Base-by-base conservation (phyloP, 2,113 vertebrate species). In the Catharus bicknelli region DNA sequence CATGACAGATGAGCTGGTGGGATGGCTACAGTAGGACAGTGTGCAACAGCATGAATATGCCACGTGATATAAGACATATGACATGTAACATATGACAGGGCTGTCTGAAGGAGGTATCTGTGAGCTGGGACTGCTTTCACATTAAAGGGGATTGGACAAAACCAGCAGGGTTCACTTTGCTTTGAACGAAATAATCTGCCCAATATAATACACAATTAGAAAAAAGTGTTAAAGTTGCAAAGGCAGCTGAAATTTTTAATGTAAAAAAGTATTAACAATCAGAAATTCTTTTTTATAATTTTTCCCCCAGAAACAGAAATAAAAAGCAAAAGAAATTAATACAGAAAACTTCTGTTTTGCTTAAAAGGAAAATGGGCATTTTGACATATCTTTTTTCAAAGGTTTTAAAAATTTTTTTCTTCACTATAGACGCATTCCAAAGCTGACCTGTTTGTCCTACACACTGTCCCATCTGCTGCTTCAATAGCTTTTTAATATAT, bases 401-500 rank as follows among this genome's bases (percentile, higher is more conserved):
- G 64, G 36, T n/a, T 84, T 51, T 67, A 61, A 27, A 25, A 76
- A 9, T 16, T 50, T 83, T 85, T 85, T 83, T 77, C 83, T 62
- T 67, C 34, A 70, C 73, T 55, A 40, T 10, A 63, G 36, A 88
- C 21, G 30, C 7, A 7, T 67, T 93, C 36, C 32, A 84, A 63
- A 90, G 19, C 34, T 77, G 77, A 77, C 67, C 36, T 86, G 51
- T 70, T 93, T 86, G 53, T 93, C 83, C 74, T 94, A 93, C 81
- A 82, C 40, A 25, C 81, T 78, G 43, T 50, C 66, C 61, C 66
- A 92, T 63, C 57, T 87, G 45, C 25, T 4, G 6, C 40, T 84
- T 72, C 86, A 84, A 81, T 73, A 74, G 43, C 3, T 77, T 86
- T 88, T 90, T 70, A 92, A 77, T 81, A 64, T 70, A 84, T 90